Base-by-base conservation (phyloP, 2,113 vertebrate genomes). In the Protomyctophum bolini region DNA sequence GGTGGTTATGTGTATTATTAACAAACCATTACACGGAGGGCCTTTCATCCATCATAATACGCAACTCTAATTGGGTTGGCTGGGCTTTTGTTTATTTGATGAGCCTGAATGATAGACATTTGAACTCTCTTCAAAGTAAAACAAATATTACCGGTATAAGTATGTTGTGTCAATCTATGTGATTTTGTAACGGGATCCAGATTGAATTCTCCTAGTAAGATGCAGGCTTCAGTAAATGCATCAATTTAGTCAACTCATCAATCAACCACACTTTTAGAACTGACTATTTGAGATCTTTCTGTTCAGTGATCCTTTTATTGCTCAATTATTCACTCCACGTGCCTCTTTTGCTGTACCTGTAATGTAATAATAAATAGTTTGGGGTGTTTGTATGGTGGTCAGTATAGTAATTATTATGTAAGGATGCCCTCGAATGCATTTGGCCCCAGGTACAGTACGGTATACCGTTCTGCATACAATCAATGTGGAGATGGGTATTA, bases 321-420 rank as follows among this genome's bases (percentile, higher is more conserved):
- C 33, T 41, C 86, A 90, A 90, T 89, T 90, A 88, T 68, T 65
- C 72, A 81, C 83, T 89, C 86, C 90, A 89, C 89, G 90, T 91
- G 87, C 68, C 75, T 74, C 72, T 70, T 70, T 57, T 73, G 75
- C 67, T 74, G 66, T 66, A 73, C 79, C 80, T 86, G 33, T 41
- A 41, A 41, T 41, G 33, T 41, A 89, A 87, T 87, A 87, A 85
- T 66, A 29, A 7, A 80, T 81, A 79, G 72, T 90, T 83, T 81
- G 63, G 33, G 73, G 68, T 67, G 82, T 83, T 66, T 66, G 80
- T 73, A 63, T 69, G 41, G 61, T 63, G 75, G 55, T 70, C 12
- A 60, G 55, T 64, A 82, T 21, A 21, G 21, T 21, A 21, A 21
- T 21, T 21, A 86, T 79, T 82, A 87, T 72, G 10, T 76, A 72